Evolutionary conservation across 2,797 vertebrate genomes (phyloP).

Genomic region (Falco novaeseelandiae): DNA sequence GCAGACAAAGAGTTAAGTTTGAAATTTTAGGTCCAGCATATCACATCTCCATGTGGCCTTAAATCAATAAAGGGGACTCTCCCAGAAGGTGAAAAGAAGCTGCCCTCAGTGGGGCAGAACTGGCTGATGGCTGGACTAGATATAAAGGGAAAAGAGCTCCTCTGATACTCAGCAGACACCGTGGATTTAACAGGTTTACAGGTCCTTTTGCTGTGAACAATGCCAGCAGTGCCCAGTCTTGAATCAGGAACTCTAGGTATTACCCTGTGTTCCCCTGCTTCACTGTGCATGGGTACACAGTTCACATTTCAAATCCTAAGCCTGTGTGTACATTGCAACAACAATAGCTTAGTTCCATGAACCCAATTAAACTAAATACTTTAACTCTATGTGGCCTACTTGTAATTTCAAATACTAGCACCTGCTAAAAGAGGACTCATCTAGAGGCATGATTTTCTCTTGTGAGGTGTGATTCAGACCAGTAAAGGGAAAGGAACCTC

Average conservation of each 20-base stretch:
- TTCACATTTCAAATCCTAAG: background rate
- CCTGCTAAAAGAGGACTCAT: background rate
- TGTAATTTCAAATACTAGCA: background rate
- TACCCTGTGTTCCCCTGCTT: background rate
- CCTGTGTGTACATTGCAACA: background rate
- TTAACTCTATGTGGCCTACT: background rate
- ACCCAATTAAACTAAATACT: background rate
- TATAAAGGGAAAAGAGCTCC: background rate
- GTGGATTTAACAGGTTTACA: background rate
- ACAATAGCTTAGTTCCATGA: background rate
- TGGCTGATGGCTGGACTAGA: background rate
- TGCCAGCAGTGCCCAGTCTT: background rate
- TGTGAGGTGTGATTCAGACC: background rate
- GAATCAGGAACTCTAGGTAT: background rate
- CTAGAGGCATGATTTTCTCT: background rate
- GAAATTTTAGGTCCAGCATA: background rate
- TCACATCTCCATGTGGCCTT: background rate
- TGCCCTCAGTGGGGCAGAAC: background rate
- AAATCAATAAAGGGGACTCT: background rate
- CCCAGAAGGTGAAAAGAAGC: background rate
- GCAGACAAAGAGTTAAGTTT: background rate
- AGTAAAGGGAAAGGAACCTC: background rate
- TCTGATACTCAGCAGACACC: background rate
- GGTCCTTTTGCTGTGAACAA: background rate
- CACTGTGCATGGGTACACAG: background rate